phyloP scores from a whole-genome alignment of 37 sponge, comb jelly and placozoan genomes.

The Aplysina aerophoba region DNA sequence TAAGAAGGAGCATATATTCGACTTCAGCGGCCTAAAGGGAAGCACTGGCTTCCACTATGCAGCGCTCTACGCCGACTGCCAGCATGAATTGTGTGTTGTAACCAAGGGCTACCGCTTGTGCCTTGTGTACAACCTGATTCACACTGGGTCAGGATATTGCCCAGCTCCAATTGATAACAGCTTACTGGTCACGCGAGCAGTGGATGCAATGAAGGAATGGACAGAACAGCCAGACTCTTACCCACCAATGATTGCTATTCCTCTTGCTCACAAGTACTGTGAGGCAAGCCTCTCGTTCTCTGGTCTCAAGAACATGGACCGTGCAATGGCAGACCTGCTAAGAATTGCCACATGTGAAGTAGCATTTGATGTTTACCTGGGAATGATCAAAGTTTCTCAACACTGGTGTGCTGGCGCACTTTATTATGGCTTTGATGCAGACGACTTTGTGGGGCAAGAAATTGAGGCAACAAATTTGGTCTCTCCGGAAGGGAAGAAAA shows the following conservation, averaged over 20 bases:
- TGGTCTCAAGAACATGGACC: constrained; percentile 43
- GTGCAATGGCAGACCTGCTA: constrained; percentile 38
- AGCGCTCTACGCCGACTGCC: constrained; percentile 35
- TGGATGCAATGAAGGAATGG: constrained; percentile 24
- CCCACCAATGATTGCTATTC: constrained; percentile 21
- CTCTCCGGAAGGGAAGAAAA: neutral
- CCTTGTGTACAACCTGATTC: constrained; percentile 50
- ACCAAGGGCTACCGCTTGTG: constrained; percentile 50
- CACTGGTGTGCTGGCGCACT: neutral
- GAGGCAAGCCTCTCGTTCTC: constrained; percentile 41
- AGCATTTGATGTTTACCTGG: constrained; percentile 41
- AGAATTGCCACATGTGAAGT: neutral
- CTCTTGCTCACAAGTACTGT: constrained; percentile 47
- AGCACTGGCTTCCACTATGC: neutral
- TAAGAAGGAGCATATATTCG: neutral
- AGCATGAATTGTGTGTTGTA: constrained; percentile 26
- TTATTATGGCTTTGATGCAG: neutral
- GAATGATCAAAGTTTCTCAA: neutral
- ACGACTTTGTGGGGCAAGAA: neutral
- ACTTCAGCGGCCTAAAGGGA: neutral
- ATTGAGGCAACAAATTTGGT: neutral
- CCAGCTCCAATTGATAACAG: constrained; percentile 30
- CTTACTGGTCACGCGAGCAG: neutral
- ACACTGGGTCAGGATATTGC: neutral
- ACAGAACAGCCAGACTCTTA: neutral